phyloP scores from a whole-genome alignment of 2,113 vertebrate genomes.

The Grammomys dolichurus region DNA sequence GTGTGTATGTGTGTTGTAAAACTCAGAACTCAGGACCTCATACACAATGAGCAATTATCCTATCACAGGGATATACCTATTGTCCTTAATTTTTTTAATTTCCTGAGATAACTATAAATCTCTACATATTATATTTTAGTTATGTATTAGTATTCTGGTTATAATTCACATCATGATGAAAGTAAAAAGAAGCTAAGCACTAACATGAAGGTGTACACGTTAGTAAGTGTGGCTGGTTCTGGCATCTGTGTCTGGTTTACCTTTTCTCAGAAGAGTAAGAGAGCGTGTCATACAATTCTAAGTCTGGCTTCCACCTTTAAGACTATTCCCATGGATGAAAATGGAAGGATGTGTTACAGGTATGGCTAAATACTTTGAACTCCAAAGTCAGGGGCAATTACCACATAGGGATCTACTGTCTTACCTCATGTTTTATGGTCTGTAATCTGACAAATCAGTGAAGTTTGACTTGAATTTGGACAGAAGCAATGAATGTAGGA shows the following conservation, averaged over 20 bases:
- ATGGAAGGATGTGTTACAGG: not conserved
- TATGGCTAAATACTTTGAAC: not conserved
- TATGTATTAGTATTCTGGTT: not conserved
- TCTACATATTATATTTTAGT: not conserved
- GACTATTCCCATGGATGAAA: not conserved
- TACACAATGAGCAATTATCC: not conserved
- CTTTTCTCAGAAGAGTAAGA: not conserved
- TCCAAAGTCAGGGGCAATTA: not conserved
- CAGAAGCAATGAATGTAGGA: conserved; percentile 14
- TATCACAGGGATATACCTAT: not conserved
- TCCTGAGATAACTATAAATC: not conserved
- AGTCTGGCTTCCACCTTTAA: not conserved
- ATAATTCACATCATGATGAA: not conserved
- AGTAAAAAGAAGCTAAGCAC: not conserved
- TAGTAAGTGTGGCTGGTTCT: not conserved
- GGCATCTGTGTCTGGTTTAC: not conserved
- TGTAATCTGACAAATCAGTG: not conserved
- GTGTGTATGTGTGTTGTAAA: not conserved
- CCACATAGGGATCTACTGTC: not conserved
- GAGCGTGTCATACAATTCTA: not conserved
- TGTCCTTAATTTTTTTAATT: not conserved
- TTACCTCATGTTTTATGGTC: not conserved
- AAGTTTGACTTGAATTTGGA: not conserved
- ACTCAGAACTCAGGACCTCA: not conserved
- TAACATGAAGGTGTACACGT: not conserved